These are phyloP conservation scores for Microcebus lehilahytsara DNA, from an alignment of 2,113 vertebrate genomes.

Conservation along the genomic window DNA sequence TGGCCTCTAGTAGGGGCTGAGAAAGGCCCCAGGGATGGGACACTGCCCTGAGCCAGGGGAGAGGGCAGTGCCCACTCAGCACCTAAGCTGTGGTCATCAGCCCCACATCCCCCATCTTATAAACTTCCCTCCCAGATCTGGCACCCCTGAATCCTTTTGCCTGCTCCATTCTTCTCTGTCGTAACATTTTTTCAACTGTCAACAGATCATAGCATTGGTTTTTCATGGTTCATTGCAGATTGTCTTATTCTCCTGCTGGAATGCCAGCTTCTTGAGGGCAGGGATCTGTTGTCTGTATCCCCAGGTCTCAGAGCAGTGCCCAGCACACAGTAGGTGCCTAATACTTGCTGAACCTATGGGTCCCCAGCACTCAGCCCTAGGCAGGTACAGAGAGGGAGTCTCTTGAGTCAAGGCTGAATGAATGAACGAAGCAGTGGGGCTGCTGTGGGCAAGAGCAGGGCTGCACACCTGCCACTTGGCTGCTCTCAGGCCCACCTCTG, in stretches of 20 bases:
- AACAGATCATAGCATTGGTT: background rate
- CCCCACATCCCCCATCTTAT: rapidly evolving
- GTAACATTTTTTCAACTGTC: background rate
- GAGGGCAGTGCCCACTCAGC: background rate
- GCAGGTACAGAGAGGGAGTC: background rate
- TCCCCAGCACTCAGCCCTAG: background rate
- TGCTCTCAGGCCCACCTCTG: background rate
- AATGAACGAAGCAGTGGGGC: background rate
- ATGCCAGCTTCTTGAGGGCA: background rate
- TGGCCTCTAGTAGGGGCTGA: background rate
- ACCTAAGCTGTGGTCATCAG: background rate
- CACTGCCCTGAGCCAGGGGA: background rate
- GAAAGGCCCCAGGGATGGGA: background rate
- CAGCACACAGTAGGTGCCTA: background rate
- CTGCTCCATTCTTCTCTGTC: no score
- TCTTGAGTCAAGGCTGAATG: background rate
- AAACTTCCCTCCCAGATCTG: background rate
- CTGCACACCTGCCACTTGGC: no score
- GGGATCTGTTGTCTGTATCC: background rate
- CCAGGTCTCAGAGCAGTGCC: background rate
- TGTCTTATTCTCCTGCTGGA: background rate
- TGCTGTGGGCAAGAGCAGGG: background rate
- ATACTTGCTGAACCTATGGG: background rate
- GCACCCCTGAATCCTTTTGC: background rate
- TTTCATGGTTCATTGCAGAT: background rate